Evolutionary conservation across 2,888 invertebrate species (phyloP).

Genomic region (Nudaria mundana): DNA sequence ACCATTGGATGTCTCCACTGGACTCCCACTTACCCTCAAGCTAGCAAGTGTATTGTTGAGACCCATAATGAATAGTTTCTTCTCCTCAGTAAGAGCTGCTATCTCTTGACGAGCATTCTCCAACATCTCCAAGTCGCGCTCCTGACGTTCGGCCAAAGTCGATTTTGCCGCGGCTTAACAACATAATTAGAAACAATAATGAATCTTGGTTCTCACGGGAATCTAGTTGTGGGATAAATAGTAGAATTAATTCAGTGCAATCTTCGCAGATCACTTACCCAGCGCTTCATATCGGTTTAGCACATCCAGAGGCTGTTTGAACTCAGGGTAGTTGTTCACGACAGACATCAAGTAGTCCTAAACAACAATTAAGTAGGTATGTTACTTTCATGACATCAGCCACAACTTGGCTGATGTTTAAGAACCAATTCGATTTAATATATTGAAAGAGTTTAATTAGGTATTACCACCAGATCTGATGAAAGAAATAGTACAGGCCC

Average conservation of each 20-base stretch:
- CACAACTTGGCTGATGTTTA: too few species aligned
- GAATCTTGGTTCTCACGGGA: too few species aligned
- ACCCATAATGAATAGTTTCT: constrained; percentile 82
- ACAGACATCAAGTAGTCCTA: constrained; percentile 82
- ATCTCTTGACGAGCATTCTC: constrained; percentile 82
- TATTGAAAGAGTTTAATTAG: too few species aligned
- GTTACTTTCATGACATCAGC: too few species aligned
- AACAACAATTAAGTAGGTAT: neutral
- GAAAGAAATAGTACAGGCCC: too few species aligned
- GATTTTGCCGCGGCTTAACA: constrained; percentile 76
- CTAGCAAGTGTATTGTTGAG: constrained; percentile 83
- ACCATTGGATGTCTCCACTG: too few species aligned
- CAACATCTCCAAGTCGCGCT: constrained; percentile 77
- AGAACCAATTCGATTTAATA: too few species aligned
- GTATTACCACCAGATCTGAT: too few species aligned
- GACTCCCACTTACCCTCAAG: constrained; percentile 67
- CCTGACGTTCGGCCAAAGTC: constrained; percentile 78
- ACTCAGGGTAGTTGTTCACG: constrained; percentile 76
- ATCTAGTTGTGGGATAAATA: too few species aligned
- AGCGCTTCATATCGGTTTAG: constrained; percentile 84
- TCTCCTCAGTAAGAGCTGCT: constrained; percentile 81
- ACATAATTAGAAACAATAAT: neutral
- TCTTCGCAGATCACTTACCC: constrained; percentile 56
- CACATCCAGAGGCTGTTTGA: constrained; percentile 82
- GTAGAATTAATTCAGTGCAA: too few species aligned